Evolutionary conservation across 2,113 vertebrate genomes (phyloP), one percentile per base, ranked within the genome.

Genomic region (Hoplias malabaricus): DNA sequence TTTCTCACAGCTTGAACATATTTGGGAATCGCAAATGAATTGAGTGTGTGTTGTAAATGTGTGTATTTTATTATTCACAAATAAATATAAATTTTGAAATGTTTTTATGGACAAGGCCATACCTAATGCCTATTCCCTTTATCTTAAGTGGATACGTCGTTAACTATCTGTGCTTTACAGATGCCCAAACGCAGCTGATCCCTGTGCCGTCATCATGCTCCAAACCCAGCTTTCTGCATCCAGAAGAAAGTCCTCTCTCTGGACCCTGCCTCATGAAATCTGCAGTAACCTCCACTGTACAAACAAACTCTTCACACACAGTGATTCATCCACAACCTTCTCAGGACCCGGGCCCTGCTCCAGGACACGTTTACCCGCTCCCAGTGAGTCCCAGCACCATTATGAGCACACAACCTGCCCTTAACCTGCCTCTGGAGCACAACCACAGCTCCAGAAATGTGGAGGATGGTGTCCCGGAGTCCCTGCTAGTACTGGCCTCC

Each of bases 401-500:
- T 43, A 86, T 81, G 65, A 86, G 91, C 78, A 85, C 85, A 19
- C 84, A 79, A 54, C 85, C 86, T 75, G 84, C 84, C 50, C 80
- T 65, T 77, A 87, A 79, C 34, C 54, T 31, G 38, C 46, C 82
- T 56, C 77, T 91, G 31, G 84, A 78, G 56, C 83, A 85, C 27
- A 76, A 21, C 10, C 46, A 54, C 14, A 67, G 63, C 38, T 16
- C 43, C 4, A 38, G 31, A 69, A 10, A 78, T 76, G 72, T 82
- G 68, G 21, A 71, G 68, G 0, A 77, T 43, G 67, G 63, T 53
- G 0, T 54, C 59, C 61, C 80, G 16, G 19, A 65, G 43, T 34
- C 46, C 50, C 0, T 21, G 36, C 61, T 67, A 33, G 80, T 40
- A 54, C 73, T 9, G 8, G 38, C 12, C 42, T 53, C 73, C 19